Base-by-base conservation (phyloP, 1,140 invertebrate genomes). In the Trypoxylus dichotomus region DNA sequence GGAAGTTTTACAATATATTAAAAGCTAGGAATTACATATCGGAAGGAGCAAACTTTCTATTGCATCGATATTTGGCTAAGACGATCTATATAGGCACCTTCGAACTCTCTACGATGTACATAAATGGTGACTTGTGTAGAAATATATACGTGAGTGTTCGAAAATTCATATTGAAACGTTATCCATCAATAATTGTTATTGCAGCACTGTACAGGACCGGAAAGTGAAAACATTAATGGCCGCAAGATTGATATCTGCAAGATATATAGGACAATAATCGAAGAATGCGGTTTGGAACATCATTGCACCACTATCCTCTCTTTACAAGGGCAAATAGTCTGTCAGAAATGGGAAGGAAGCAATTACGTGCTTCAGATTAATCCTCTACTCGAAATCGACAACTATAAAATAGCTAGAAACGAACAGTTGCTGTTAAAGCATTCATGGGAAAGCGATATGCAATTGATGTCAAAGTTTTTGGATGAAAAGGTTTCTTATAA, bases 31-130 rank as follows among this genome's bases (percentile, higher is more conserved):
- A 88, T 79, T 87, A 90, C 75, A 84, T 91, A 78, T 87, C 89
- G n/a, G 91, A 91, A 86, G 90, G 88, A 68, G 87, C 88, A 24
- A 91, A 90, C 83, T 87, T 91, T 75, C 81, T 92, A 29, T 81
- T 92, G 10, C 86, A 90, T 80, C 86, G 91, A 80, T 91, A 90
- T 82, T 86, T 91, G 19, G 90, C 88, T 7, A 81, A 91, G 21
- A 86, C 80, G 42, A 86, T 87, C 79, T 90, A 87, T 79, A 84
- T 84, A 74, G 91, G 91, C 11, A 85, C 78, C 43, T 86, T 91
- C 77, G 87, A 87, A 81, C 85, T 90, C 5, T 83, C 88, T 41
- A 88, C 87, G 29, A 86, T 90, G 42, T 87, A 89, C 54, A 90
- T 91, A 60, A 87, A 90, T 80, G 91, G 91, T 19, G 86, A 85